A percentile compares a stretch with the other conserved stretches of the same genome.
phyloP scores from a whole-genome alignment of 2,797 vertebrate genomes.

The Arctocebus calabarensis region DNA sequence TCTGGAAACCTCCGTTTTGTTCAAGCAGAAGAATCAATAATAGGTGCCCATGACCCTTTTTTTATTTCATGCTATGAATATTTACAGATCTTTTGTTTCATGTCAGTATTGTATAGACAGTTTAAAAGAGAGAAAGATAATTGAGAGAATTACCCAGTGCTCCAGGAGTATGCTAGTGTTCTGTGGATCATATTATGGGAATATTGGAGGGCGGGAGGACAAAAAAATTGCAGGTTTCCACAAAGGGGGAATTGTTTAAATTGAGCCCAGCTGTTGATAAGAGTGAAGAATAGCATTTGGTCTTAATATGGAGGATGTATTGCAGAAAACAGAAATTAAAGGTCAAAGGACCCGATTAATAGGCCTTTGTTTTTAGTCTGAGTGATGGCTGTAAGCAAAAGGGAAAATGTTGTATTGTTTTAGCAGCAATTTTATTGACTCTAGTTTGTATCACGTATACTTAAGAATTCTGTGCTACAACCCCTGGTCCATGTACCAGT shows the following conservation, averaged over 20 bases:
- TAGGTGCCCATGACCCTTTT: neutral
- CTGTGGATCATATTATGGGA: neutral
- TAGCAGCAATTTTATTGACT: conserved; percentile 1
- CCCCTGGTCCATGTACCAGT: too few species aligned
- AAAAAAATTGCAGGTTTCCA: neutral
- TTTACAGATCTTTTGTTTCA: neutral
- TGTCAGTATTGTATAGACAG: neutral
- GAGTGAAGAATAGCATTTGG: conserved; percentile 1
- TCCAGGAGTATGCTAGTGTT: neutral
- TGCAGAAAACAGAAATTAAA: neutral
- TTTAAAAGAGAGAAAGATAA: conserved; percentile 11
- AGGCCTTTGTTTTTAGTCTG: neutral
- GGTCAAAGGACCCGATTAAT: neutral
- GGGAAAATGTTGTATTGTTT: conserved; percentile 3
- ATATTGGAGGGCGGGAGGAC: neutral
- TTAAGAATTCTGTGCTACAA: too few species aligned
- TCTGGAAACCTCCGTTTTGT: neutral
- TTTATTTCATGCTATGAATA: conserved; percentile 24
- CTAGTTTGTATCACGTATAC: neutral
- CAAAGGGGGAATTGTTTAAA: neutral
- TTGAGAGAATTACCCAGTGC: neutral
- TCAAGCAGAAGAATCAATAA: neutral
- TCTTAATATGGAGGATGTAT: neutral
- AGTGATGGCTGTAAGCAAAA: neutral
- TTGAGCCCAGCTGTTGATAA: neutral